A percentile compares a stretch with the other conserved stretches of the same genome.
Conservation (phyloP, 2,888 invertebrate species). For the Noctua pronuba region DNA sequence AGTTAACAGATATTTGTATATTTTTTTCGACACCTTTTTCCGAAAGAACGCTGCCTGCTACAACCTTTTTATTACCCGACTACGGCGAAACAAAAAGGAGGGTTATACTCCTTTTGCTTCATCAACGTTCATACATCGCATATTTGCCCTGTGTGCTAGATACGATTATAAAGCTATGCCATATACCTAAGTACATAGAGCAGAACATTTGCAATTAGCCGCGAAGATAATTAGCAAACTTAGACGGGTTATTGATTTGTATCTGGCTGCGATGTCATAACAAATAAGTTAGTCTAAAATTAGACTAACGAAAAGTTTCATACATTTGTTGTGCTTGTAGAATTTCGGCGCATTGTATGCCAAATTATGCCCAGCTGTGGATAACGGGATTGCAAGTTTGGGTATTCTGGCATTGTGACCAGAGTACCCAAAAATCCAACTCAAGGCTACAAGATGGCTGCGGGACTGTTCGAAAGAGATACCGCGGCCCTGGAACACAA, state of each 20-base stretch:
- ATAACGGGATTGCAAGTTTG: not conserved
- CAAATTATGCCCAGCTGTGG: not conserved
- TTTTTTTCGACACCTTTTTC: not conserved
- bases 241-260: slow-evolving; percentile 29
- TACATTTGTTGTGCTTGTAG: too few relatives aligned
- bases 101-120: not conserved
- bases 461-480: too few relatives aligned
- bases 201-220: slow-evolving; percentile 27
- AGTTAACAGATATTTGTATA: not conserved
- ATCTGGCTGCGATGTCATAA: slow-evolving; percentile 5
- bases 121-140: not conserved
- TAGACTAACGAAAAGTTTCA: not conserved
- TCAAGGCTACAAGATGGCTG: too few relatives aligned
- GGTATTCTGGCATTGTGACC: not conserved
- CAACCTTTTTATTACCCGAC: not conserved
- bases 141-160: not conserved
- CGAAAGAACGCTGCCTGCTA: not conserved
- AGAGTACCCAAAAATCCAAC: too few relatives aligned
- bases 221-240: slow-evolving; percentile 29
- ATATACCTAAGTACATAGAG: not conserved
- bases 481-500: too few relatives aligned
- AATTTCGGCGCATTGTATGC: too few relatives aligned
- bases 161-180: slow-evolving; percentile 8
- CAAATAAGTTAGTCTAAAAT: not conserved
- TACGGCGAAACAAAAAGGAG: not conserved